A percentile compares a stretch with the other conserved stretches of the same genome.
phyloP scores from a whole-genome alignment of 2,797 vertebrate genomes.

The Enteromius paludinosus region DNA sequence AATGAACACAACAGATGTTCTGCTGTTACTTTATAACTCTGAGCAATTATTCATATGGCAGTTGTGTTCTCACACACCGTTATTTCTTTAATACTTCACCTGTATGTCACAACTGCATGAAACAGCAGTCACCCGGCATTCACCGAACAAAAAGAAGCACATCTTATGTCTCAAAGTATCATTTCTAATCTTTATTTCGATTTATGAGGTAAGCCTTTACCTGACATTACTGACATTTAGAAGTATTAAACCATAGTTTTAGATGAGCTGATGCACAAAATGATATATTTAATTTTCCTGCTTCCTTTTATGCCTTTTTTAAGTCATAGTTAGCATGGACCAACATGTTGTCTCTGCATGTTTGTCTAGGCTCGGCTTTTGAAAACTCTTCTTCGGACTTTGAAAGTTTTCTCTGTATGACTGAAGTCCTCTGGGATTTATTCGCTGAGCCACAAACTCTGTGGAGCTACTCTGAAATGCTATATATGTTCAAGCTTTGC shows the following conservation, averaged over 20 bases:
- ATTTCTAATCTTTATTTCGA: constrained; percentile 19
- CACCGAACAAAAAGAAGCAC: constrained; percentile 70
- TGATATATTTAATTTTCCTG: neutral
- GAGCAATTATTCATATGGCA: constrained; percentile 77
- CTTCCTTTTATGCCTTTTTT: constrained; percentile 1
- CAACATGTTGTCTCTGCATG: constrained; percentile 11
- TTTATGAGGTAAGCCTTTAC: neutral
- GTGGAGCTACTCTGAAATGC: constrained; percentile 10
- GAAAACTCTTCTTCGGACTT: neutral
- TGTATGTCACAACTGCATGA: constrained; percentile 76
- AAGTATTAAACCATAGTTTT: neutral
- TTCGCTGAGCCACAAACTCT: neutral
- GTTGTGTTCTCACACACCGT: constrained; percentile 70
- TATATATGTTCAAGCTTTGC: constrained; percentile 27
- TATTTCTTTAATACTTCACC: constrained; percentile 75
- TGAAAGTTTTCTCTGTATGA: constrained; percentile 4
- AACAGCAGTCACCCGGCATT: constrained; percentile 54
- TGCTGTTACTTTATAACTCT: constrained; percentile 76
- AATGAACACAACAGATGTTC: constrained; percentile 85
- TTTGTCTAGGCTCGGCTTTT: neutral
- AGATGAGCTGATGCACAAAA: neutral
- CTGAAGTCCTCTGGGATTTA: constrained; percentile 4
- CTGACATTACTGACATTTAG: neutral
- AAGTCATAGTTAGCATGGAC: constrained; percentile 5
- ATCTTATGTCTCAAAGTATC: constrained; percentile 72